Evolutionary conservation across 2,797 vertebrate species (phyloP).

Genomic region (Oceanodroma leucorhoa): DNA sequence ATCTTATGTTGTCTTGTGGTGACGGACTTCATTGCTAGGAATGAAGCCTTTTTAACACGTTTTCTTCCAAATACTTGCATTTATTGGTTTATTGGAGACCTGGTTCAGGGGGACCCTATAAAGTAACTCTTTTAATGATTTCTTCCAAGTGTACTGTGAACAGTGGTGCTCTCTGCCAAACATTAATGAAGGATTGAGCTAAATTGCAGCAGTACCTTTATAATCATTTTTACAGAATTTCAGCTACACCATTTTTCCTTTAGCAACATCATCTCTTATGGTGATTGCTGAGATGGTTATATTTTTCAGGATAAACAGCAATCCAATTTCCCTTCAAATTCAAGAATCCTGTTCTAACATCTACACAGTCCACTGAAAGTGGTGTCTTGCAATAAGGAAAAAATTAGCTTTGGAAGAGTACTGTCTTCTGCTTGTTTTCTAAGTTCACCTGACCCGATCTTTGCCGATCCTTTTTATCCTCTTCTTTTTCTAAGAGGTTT

Average conservation of each 20-base stretch:
- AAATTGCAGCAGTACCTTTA: neutral
- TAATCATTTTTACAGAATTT: neutral
- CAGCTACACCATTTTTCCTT: neutral
- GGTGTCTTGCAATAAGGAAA: neutral
- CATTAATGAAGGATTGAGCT: neutral
- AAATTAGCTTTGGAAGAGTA: neutral
- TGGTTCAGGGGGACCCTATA: neutral
- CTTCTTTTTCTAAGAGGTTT: neutral
- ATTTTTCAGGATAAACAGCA: neutral
- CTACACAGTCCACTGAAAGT: neutral
- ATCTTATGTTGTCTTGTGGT: neutral
- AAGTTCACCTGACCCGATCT: neutral
- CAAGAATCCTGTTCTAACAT: neutral
- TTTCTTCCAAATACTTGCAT: neutral
- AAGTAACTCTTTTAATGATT: neutral
- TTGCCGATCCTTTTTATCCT: neutral
- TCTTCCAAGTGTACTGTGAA: neutral
- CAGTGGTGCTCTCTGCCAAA: neutral
- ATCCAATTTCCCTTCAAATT: neutral
- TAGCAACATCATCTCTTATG: neutral
- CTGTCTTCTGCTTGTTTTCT: neutral
- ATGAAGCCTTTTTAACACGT: rapidly evolving
- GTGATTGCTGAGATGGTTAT: neutral
- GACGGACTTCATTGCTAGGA: rapidly evolving
- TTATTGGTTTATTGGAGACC: neutral